Evolutionary conservation across 2,888 invertebrate genomes (phyloP).

Genomic region (Chironomus tentans): DNA sequence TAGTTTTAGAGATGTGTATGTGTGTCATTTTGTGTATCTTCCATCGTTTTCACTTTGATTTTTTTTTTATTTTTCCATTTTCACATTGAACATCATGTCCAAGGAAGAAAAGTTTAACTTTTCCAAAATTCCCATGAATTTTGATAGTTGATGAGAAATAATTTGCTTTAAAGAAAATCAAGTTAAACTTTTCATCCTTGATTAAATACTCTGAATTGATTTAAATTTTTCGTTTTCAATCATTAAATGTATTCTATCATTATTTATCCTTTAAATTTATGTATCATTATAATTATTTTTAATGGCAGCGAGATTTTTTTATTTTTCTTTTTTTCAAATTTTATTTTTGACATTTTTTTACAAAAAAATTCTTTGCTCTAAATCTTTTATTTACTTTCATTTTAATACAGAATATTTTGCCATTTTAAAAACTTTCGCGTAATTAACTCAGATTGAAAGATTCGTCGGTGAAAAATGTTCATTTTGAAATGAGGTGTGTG

Average conservation of each 20-base stretch:
- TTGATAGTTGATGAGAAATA: too few relatives aligned
- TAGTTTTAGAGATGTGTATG: not conserved
- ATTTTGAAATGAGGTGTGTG: too few relatives aligned
- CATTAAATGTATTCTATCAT: not conserved
- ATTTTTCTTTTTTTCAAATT: not conserved
- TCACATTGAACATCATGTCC: too few relatives aligned
- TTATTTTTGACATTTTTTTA: not conserved
- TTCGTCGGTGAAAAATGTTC: not conserved
- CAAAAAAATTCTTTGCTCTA: not conserved
- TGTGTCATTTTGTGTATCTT: not conserved
- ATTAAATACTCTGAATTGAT: not conserved
- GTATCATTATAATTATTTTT: not conserved
- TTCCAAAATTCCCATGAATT: too few relatives aligned
- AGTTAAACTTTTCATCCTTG: too few relatives aligned
- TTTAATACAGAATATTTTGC: not conserved
- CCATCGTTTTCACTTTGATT: not conserved
- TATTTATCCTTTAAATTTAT: not conserved
- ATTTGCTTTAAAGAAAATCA: too few relatives aligned
- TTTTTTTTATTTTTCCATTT: not conserved
- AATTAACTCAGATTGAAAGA: not conserved
- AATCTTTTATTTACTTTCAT: not conserved
- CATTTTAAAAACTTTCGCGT: not conserved
- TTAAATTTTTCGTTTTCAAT: not conserved
- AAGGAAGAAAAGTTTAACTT: too few relatives aligned
- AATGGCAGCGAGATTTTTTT: constrained; percentile 7